Conservation (phyloP, 2,888 invertebrate species). For the Mythimna albipuncta region DNA sequence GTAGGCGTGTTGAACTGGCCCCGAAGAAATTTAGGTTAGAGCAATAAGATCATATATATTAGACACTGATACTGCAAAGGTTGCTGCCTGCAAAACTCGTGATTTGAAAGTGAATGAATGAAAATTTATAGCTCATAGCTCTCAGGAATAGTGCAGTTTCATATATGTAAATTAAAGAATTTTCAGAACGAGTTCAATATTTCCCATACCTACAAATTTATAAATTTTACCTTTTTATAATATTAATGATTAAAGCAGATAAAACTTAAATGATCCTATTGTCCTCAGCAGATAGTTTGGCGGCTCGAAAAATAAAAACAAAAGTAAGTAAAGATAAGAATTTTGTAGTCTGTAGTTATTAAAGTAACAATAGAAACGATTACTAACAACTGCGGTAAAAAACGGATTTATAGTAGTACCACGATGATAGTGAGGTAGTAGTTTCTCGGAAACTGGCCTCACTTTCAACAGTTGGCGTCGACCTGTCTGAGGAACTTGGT, state of each 20-base stretch:
- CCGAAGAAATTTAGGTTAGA: no score
- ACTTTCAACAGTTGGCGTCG: constrained; percentile 76
- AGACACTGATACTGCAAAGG: no score
- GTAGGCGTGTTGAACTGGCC: no score
- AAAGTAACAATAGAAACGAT: constrained; percentile 39
- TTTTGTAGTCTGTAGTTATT: constrained; percentile 20
- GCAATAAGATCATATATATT: no score
- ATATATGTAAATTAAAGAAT: no score
- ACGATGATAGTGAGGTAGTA: constrained; percentile 33
- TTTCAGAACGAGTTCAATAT: no score
- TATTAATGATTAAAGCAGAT: neutral
- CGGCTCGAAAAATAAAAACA: neutral
- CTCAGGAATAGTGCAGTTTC: no score
- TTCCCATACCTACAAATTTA: no score
- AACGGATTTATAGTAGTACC: constrained; percentile 32
- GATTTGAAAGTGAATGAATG: no score
- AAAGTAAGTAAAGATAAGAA: neutral
- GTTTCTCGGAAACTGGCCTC: constrained; percentile 68
- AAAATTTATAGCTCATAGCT: no score
- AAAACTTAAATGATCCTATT: neutral
- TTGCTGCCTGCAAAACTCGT: no score
- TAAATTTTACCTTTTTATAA: no score
- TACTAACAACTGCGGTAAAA: constrained; percentile 27
- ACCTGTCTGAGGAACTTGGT: constrained; percentile 67
- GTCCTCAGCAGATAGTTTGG: neutral